Base-by-base conservation (phyloP, 2,888 invertebrate genomes). In the Meteorus cinctellus region DNA sequence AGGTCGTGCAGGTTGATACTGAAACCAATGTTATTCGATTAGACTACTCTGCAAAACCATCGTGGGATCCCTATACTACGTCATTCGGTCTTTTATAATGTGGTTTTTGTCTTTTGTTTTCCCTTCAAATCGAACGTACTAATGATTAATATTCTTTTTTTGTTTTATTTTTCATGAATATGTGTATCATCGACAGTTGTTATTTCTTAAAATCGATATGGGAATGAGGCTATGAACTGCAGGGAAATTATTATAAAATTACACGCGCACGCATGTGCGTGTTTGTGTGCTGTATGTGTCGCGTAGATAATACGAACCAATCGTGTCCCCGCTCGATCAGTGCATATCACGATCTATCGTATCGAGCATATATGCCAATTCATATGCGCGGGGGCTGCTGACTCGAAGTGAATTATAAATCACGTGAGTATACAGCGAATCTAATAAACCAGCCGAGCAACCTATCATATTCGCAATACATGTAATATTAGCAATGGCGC, bases 391-490 rank as follows among this genome's bases (percentile, higher is more conserved):
- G 27, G 19, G 55, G 4, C 24, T 68, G 24, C 31, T 41, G 45
- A 24, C 62, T 60, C 60, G 24, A 59, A 55, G 65, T 36, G 77
- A 71, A 75, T 71, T 77, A 72, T 72, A 72, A 55, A 59, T 71
- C 76, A 78, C 75, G 78, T 74, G 78, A 6, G 55, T 55, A 55
- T 84, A 82, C 86, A 83, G 88, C 86, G 88, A 84, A 88, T 88
- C 88, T 88, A 87, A 87, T 86, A 86, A 87, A 87, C 82, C 19
- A 83, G 74, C 80, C 82, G 81, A 79, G 77, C 19, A 19, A 24
- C n/a, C 55, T 79, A 80, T 80, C 79, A 78, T 79, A 80, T 81
- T 83, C 83, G 80, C 84, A 84, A 89, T 88, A 82, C 83, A 84
- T 85, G 86, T 86, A 84, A 86, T 86, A 82, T 79, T 78, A 74